phyloP scores from a whole-genome alignment of 1,140 invertebrate genomes.

The Oscheius sp. region DNA sequence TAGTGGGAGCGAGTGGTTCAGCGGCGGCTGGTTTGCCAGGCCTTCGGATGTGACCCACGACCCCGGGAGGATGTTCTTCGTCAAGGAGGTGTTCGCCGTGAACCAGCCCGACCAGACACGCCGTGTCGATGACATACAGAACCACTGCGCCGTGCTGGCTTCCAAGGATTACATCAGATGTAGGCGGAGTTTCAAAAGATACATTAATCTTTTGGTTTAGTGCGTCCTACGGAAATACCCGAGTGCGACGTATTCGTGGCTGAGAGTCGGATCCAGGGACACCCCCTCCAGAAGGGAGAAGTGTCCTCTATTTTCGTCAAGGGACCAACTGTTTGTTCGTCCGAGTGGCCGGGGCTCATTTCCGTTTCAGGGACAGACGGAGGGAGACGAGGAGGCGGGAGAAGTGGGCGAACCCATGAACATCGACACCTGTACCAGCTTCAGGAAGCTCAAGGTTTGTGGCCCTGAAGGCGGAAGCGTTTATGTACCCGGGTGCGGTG shows the following conservation, averaged over 20 bases:
- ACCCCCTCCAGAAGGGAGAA: background rate
- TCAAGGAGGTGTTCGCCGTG: slow-evolving; percentile 71
- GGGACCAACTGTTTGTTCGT: background rate
- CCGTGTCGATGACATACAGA: slow-evolving; percentile 80
- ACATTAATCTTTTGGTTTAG: slow-evolving; percentile 64
- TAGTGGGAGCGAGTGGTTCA: slow-evolving; percentile 67
- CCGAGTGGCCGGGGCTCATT: background rate
- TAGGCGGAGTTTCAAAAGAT: slow-evolving; percentile 34
- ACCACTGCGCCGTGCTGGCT: slow-evolving; percentile 84
- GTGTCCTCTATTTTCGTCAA: background rate
- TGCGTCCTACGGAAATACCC: slow-evolving; percentile 84
- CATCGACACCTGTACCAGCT: slow-evolving; percentile 16
- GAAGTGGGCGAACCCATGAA: background rate
- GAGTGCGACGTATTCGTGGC: slow-evolving; percentile 90
- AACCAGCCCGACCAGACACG: slow-evolving; percentile 72
- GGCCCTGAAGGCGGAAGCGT: no score
- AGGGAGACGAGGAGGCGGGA: background rate
- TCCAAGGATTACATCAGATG: slow-evolving; percentile 85
- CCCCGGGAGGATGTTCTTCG: slow-evolving; percentile 78
- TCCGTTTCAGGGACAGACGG: background rate
- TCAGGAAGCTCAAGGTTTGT: slow-evolving; percentile 33
- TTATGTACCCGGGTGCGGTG: no score
- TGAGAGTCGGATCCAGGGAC: slow-evolving; percentile 85
- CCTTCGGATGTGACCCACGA: slow-evolving; percentile 79
- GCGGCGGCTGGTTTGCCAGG: slow-evolving; percentile 85